These are phyloP conservation scores for Percina caprodes DNA, from an alignment of 2,113 vertebrate species.

Conservation along the genomic window DNA sequence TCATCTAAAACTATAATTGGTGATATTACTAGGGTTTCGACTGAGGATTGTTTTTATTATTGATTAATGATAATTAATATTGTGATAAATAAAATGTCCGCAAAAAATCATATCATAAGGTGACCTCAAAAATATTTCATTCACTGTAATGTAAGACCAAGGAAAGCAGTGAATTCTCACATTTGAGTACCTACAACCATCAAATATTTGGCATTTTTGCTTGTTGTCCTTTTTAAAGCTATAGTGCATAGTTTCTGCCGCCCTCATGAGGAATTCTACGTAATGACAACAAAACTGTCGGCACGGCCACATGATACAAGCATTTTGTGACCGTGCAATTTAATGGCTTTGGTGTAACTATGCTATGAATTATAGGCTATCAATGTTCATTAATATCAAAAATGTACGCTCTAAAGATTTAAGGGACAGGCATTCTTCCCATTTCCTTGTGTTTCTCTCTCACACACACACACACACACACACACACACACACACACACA, in stretches of 20 bases:
- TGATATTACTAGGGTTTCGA: neutral
- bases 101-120: neutral
- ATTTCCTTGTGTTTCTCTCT: neutral
- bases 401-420: neutral
- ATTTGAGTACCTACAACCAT: neutral
- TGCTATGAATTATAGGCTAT: too few species aligned
- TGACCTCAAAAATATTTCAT: neutral
- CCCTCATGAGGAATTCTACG: too few species aligned
- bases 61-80: neutral
- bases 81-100: neutral
- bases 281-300: too few species aligned
- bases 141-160: neutral
- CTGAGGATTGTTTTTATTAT: neutral
- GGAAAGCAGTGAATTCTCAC: neutral
- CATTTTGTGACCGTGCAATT: too few species aligned
- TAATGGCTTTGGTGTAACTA: too few species aligned
- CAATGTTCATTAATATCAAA: too few species aligned
- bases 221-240: neutral
- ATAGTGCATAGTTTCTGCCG: too few species aligned
- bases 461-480: too few species aligned
- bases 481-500: too few species aligned
- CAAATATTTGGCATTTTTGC: neutral
- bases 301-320: too few species aligned
- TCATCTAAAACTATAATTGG: neutral
- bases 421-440: too few species aligned